Evolutionary conservation across 2,113 vertebrate species (phyloP), one percentile per base, ranked within the genome.

Genomic region (Hemichromis elongatus): DNA sequence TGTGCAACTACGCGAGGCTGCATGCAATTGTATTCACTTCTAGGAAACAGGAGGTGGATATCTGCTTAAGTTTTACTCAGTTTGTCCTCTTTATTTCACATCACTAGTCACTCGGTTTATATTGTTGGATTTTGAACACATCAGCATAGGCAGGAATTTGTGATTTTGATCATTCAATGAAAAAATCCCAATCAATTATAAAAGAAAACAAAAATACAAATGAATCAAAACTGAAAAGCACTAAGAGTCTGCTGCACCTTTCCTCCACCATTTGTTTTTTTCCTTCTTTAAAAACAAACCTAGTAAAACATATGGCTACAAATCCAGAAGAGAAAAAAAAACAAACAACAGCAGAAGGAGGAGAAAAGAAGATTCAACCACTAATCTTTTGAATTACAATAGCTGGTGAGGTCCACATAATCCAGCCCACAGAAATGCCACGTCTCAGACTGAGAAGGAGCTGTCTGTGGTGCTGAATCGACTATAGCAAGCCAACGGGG

Each of bases 401-500:
- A 77, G 82, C 75, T 2, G 24, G 53, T 63, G 77, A 89, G 91
- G 86, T 86, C 81, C 86, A 86, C 85, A 55, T 83, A 81, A 88
- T 87, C 89, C 89, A 70, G 70, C 81, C 28, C 66, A 42, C 66
- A 21, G 79, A 90, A 61, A 81, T 21, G 61, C 16, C 73, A 80
- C 70, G 35, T 79, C 87, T 84, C 55, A 79, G 78, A 83, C 18
- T 42, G 83, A 75, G 24, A 80, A 63, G n/a, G 79, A 79, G 87
- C 94, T 95, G 92, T 92, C 94, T 88, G 1, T 50, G 93, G 94
- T 95, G 91, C 94, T 95, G 93, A 92, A 94, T 52, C 66, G 6
- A 86, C 88, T 9, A 21, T 86, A 57, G 66, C 2, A 7, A 80
- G 75, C 50, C 16, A 9, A 68, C 59, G 13, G 28, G 11, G 40